Evolutionary conservation across 2,888 invertebrate genomes (phyloP).

Genomic region (Argyra leucocephala): DNA sequence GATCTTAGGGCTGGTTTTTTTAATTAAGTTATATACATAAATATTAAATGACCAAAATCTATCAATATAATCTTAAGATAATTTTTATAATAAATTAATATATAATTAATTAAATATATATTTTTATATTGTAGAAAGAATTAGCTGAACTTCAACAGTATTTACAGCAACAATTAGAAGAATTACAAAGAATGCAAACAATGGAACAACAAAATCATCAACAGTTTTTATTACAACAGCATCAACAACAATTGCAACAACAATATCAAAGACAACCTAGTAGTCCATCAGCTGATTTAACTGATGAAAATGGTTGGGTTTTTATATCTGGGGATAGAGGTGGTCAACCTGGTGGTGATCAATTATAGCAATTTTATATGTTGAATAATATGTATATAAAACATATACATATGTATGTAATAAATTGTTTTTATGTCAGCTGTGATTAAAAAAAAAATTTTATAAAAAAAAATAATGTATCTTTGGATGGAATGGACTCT

Average conservation of each 20-base stretch:
- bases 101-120: no score
- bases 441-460: neutral
- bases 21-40: no score
- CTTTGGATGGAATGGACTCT: no score
- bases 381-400: no score
- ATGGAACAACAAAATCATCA: neutral
- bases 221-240: neutral
- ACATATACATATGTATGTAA: neutral
- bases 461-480: no score
- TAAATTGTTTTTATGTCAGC: neutral
- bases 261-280: conserved; percentile 9
- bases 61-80: no score
- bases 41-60: no score
- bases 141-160: neutral
- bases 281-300: conserved; percentile 20
- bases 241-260: conserved; percentile 19
- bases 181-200: neutral
- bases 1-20: no score
- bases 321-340: conserved; percentile 28
- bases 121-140: neutral
- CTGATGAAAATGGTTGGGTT: conserved; percentile 39
- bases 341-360: neutral
- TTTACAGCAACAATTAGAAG: conserved; percentile 3
- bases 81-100: no score
- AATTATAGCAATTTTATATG: neutral